Evolutionary conservation across 2,797 vertebrate genomes (phyloP), one percentile per base, ranked within the genome.

Genomic region (Enteromius thamalakanensis): DNA sequence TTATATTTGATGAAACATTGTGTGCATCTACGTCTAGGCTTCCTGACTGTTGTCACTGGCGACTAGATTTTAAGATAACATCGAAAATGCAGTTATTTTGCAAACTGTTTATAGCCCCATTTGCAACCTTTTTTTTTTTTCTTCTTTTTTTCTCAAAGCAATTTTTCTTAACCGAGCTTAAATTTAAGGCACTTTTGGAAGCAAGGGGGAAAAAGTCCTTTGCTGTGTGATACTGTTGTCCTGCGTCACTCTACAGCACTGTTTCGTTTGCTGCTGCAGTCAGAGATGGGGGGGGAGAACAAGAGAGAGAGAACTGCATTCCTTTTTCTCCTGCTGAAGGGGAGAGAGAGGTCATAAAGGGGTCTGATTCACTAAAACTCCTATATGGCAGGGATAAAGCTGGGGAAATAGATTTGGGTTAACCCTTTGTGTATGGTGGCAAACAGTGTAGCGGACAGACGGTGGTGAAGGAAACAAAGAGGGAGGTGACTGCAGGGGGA

Each of bases 401-500:
- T 32, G 58, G 67, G 32, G 8, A n/a, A 76, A 74, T 69, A 42
- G 51, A 49, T 42, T 83, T 37, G 19, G 21, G 34, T 83, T 86
- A 82, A 84, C 81, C 47, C 45, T 40, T 80, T 53, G 21, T 8
- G 10, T 40, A 71, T 64, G 6, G 37, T n/a, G 45, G 45, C 26
- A 53, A 62, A 74, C 32, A 26, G 37, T 34, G 15, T 37, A 45
- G 58, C 62, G 23, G 69, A 12, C 11, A 49, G 4, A 17, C 12
- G 4, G 23, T 72, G 60, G 34, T 15, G 58, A 75, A 51, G 65
- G 19, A 29, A 79, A 67, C 60, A 65, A 69, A 45, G 32, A 42
- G 65, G 58, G 79, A 68, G 69, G 42, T 55, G 79, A 70, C 75
- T 78, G 75, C 74, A 34, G 40, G 34, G 23, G 19, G 47, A 69